Evolutionary conservation across 1,140 invertebrate species (phyloP).

Genomic region (Nasonia longicornis): DNA sequence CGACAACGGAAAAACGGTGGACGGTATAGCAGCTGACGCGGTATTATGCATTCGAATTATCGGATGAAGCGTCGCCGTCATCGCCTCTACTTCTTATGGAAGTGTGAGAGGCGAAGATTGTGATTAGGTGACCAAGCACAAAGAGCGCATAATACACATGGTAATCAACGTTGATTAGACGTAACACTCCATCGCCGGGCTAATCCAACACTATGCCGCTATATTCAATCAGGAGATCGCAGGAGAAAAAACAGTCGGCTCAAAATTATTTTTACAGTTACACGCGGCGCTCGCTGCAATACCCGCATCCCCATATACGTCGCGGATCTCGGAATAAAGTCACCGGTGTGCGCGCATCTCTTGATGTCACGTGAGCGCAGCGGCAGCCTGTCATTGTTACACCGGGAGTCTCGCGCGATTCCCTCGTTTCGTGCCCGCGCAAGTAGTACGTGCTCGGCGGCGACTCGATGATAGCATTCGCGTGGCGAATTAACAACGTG

Average conservation of each 20-base stretch:
- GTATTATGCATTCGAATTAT: background rate
- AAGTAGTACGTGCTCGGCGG: background rate
- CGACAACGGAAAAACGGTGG: background rate
- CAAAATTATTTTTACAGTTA: slow-evolving; percentile 38
- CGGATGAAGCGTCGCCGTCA: background rate
- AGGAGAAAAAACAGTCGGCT: background rate
- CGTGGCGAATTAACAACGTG: slow-evolving; percentile 19
- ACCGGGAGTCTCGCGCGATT: background rate
- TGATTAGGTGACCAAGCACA: background rate
- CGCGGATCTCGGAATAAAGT: slow-evolving; percentile 4
- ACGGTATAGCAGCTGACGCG: background rate
- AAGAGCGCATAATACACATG: background rate
- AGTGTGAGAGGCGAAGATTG: background rate
- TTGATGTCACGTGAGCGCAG: slow-evolving; percentile 1
- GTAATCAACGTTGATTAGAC: background rate
- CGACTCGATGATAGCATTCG: background rate
- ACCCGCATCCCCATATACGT: slow-evolving; percentile 23
- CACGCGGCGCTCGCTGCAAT: background rate
- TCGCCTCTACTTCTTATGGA: background rate
- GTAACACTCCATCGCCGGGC: background rate
- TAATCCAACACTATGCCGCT: background rate
- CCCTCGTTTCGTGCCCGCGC: background rate
- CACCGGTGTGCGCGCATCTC: too few relatives aligned
- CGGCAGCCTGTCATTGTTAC: slow-evolving; percentile 15
- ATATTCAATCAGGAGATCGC: background rate